These are phyloP conservation scores for Eupithecia centaureata DNA, from an alignment of 2,888 invertebrate species.

Conservation along the genomic window DNA sequence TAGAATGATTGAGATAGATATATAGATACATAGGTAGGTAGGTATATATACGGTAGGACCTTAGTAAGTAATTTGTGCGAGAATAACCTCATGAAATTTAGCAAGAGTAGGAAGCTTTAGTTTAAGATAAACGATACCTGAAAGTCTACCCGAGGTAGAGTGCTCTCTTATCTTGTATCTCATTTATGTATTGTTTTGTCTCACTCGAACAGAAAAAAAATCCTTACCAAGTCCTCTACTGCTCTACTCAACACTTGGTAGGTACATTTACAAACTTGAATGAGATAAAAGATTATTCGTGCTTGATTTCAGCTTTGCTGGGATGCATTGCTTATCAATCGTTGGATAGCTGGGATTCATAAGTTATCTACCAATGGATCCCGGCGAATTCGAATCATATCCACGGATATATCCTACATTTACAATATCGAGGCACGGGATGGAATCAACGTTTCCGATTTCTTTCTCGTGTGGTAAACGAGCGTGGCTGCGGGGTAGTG, in stretches of 20 bases:
- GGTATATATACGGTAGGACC: too few relatives aligned
- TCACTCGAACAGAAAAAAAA: neutral
- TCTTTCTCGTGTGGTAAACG: constrained; percentile 46
- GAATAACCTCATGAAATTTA: neutral
- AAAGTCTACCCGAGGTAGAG: neutral
- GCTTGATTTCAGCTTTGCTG: neutral
- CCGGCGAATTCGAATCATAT: too few relatives aligned
- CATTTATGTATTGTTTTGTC: too few relatives aligned
- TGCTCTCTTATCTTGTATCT: neutral
- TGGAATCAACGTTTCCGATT: neutral
- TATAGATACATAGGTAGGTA: too few relatives aligned
- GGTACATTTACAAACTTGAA: neutral
- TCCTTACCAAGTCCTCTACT: neutral
- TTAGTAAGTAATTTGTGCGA: too few relatives aligned
- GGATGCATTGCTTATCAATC: neutral
- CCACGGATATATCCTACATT: neutral
- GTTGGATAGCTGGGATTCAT: too few relatives aligned
- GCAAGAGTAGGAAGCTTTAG: neutral
- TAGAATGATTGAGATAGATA: too few relatives aligned
- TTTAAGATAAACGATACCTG: neutral
- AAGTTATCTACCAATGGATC: too few relatives aligned
- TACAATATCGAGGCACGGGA: neutral
- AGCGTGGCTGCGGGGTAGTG: constrained; percentile 48
- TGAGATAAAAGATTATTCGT: neutral
- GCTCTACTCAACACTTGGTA: neutral